A percentile compares a stretch with the other conserved stretches of the same genome.
Evolutionary conservation across 1,140 invertebrate genomes (phyloP).

Genomic region (Apis dorsata): DNA sequence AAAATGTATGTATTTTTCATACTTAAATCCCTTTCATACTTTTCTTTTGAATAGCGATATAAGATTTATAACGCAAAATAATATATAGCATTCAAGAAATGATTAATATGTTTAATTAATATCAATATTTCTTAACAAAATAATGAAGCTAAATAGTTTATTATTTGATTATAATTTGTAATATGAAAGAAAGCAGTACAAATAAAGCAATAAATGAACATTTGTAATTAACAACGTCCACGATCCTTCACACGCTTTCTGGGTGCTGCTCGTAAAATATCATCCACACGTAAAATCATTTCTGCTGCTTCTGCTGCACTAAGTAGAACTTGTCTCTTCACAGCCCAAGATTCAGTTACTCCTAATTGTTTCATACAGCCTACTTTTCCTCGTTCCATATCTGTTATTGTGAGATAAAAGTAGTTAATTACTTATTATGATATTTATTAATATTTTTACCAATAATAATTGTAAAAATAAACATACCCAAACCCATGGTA

Average conservation of each 20-base stretch:
- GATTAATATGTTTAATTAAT: constrained; percentile 27
- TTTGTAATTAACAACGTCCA: constrained; percentile 87
- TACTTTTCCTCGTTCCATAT: constrained; percentile 93
- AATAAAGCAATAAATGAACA: constrained; percentile 23
- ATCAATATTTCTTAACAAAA: constrained; percentile 25
- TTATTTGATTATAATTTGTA: constrained; percentile 22
- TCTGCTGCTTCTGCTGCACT: constrained; percentile 98
- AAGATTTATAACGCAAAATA: constrained; percentile 30
- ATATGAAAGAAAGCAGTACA: constrained; percentile 30
- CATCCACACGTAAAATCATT: constrained; percentile 99
- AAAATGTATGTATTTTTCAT: constrained; percentile 13
- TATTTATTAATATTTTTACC: not conserved
- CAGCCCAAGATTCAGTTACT: constrained; percentile 97
- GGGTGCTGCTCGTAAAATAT: constrained; percentile 97
- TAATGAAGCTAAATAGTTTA: not conserved
- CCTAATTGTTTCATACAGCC: constrained; percentile 94
- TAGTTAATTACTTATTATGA: constrained; percentile 16
- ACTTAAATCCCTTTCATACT: not conserved
- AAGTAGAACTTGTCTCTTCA: constrained; percentile 96
- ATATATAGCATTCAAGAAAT: constrained; percentile 7
- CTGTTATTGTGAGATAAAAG: constrained; percentile 75
- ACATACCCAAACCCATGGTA: constrained; percentile 90
- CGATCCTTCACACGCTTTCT: constrained; percentile 93
- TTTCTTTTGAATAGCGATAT: constrained; percentile 2
- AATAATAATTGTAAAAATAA: not conserved